Base-by-base conservation (phyloP, 2,888 invertebrate species). In the Ametastegia equiseti region DNA sequence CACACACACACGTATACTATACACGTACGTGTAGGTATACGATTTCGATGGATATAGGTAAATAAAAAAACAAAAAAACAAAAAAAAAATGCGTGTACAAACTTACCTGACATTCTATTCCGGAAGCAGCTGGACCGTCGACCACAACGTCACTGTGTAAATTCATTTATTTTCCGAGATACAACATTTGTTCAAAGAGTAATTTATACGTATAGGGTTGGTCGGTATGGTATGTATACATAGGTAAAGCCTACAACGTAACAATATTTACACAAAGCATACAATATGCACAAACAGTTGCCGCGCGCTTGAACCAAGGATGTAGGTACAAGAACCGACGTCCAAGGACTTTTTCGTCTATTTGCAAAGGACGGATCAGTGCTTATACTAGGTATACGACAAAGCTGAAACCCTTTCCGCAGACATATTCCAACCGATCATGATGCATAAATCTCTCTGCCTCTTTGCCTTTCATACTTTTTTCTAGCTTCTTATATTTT, bases 171-270 rank as follows among this genome's bases (percentile, higher is more conserved):
- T 54, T 54, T 30, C 54, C 23, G 54, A 54, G 75, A 75, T 15
- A n/a, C n/a, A 75, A 75, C 75, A 75, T 75, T 75, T 75, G 39
- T 54, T 75, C 54, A 54, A 75, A 75, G 75, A 75, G 75, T 75
- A 75, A 75, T 75, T 75, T 36, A 75, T 75, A 75, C 54, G 54
- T 36, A 47, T 27, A 19, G 39, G 39, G 65, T 11, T n/a, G 15
- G 19, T 5, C n/a, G 65, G 57, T 9, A 27, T 36, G 65, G 9
- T 39, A 11, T 15, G 39, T 39, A 47, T 71, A 45, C 71, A 42
- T 45, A 19, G 67, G 9, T 15, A 23, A 9, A 0, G 11, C 36
- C 19, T 39, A 71, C 50, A 71, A 45, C 27, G 27, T 50, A 36
- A 75, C 75, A 75, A 75, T 75, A 75, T 75, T 75, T 75, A 75